Conservation (phyloP, 2,888 invertebrate species). For the Acanthosepion esculentum region DNA sequence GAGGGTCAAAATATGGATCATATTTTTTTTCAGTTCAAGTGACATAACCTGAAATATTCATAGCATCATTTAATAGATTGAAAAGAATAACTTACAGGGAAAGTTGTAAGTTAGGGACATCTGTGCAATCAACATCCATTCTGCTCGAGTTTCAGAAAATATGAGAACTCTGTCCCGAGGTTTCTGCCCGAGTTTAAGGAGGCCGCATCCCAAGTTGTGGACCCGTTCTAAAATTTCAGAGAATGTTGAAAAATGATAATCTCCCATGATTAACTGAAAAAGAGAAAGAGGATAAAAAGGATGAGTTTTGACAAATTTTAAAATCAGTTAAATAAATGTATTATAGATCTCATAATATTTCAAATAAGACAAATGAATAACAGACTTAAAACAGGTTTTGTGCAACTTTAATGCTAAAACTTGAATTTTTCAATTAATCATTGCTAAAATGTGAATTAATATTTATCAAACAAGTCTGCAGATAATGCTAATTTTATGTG, state of each 20-base stretch:
- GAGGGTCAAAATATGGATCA: no score
- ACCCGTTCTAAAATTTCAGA: constrained; percentile 85
- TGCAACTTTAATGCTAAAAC: neutral
- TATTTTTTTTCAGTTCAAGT: neutral
- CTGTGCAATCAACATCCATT: constrained; percentile 98
- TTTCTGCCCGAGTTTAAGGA: constrained; percentile 85
- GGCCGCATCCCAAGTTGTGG: constrained; percentile 86
- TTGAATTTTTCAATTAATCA: no score
- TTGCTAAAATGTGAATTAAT: no score
- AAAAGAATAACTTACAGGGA: constrained; percentile 79
- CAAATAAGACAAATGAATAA: neutral
- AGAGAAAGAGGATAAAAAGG: no score
- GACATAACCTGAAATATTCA: neutral
- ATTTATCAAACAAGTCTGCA: no score
- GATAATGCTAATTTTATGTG: no score
- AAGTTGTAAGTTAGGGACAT: constrained; percentile 96
- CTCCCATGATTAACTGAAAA: constrained; percentile 89
- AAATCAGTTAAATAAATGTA: neutral
- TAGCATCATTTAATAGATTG: neutral
- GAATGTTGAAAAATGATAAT: constrained; percentile 92
- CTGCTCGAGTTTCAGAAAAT: constrained; percentile 97
- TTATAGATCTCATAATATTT: neutral
- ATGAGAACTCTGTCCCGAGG: constrained; percentile 85
- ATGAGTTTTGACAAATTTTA: no score
- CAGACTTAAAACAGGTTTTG: neutral